Percentiles rank a stretch among this genome's conserved stretches.
phyloP scores from a whole-genome alignment of 2,113 vertebrate genomes.

The Gobius niger region DNA sequence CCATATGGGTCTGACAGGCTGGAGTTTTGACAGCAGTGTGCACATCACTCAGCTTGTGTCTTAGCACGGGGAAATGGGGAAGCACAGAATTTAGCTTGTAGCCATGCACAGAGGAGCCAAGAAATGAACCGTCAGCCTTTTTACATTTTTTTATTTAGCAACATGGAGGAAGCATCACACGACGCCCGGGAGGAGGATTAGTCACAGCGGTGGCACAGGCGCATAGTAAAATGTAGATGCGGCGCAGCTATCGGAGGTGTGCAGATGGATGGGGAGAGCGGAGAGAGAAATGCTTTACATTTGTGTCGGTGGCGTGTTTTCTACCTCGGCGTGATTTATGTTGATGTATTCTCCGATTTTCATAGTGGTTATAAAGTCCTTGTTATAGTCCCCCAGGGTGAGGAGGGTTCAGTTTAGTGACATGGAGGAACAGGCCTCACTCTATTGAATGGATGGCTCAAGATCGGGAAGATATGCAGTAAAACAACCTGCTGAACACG shows the following conservation, averaged over 20 bases:
- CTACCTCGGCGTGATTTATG: too few species aligned
- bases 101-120: background rate
- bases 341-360: too few species aligned
- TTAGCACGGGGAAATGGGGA: constrained; percentile 4
- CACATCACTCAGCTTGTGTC: constrained; percentile 11
- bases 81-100: constrained; percentile 20
- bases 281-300: background rate
- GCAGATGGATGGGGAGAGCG: background rate
- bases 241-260: constrained; percentile 13
- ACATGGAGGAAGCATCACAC: constrained; percentile 32
- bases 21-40: constrained; percentile 2
- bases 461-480: too few species aligned
- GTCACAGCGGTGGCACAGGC: background rate
- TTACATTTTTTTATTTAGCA: constrained; percentile 6
- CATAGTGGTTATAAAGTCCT: too few species aligned
- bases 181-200: constrained; percentile 28
- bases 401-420: too few species aligned
- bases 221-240: constrained; percentile 17
- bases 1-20: constrained; percentile 8
- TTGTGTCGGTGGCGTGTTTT: background rate
- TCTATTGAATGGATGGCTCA: too few species aligned
- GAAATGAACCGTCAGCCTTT: constrained; percentile 37
- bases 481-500: too few species aligned
- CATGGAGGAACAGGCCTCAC: too few species aligned
- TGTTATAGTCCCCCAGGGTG: too few species aligned